phyloP scores from a whole-genome alignment of 30 jellyfish, hydroid and myxozoan genomes.

The Turritopsis dohrnii region DNA sequence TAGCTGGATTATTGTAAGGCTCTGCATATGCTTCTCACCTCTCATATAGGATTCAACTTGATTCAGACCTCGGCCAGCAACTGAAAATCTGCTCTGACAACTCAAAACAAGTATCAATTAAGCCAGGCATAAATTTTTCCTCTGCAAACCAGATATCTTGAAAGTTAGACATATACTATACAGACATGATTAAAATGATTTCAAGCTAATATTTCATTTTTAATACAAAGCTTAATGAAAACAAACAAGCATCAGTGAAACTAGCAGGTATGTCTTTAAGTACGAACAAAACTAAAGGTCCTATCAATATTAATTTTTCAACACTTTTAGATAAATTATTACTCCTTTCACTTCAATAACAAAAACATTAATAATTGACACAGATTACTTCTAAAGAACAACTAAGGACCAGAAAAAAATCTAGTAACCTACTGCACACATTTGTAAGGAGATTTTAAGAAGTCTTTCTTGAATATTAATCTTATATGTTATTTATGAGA shows the following conservation, averaged over 20 bases:
- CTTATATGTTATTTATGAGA: background rate
- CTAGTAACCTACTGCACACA: background rate
- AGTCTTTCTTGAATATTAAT: background rate
- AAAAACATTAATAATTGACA: background rate
- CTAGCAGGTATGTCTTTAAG: background rate
- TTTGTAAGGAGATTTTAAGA: background rate
- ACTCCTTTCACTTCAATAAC: background rate
- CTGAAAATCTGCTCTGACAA: background rate
- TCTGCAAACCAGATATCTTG: background rate
- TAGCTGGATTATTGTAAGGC: background rate
- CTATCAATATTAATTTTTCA: background rate
- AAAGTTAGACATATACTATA: background rate
- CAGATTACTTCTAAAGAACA: background rate
- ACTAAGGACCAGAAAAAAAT: background rate
- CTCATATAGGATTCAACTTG: background rate
- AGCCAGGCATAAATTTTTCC: background rate
- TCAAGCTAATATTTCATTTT: background rate
- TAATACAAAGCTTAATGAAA: background rate
- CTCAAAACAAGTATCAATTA: background rate
- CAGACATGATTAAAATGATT: background rate
- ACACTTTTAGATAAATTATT: background rate
- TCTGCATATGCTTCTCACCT: background rate
- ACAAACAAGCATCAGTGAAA: background rate
- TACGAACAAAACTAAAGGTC: background rate
- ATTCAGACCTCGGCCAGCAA: background rate